A percentile compares a stretch with the other conserved stretches of the same genome.
Conservation (phyloP, 2,113 vertebrate genomes). For the Etheostoma spectabile region DNA sequence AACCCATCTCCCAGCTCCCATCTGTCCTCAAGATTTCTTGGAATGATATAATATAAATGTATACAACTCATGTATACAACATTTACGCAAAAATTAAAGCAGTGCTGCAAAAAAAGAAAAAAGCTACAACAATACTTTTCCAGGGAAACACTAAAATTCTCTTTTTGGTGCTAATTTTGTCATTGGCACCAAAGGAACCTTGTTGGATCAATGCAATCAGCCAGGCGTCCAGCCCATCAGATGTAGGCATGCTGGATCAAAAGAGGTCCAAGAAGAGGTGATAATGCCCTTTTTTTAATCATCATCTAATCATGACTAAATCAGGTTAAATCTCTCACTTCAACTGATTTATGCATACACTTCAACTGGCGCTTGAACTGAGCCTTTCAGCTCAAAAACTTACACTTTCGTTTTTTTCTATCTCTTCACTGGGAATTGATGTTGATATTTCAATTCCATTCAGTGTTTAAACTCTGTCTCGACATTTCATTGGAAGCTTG, state of each 20-base stretch:
- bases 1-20: neutral
- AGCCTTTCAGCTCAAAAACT: no score
- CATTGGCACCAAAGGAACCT: neutral
- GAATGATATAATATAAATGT: slow-evolving; percentile 67
- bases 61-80: slow-evolving; percentile 17
- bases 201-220: neutral
- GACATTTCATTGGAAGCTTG: neutral
- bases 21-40: slow-evolving; percentile 56
- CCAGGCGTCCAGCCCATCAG: neutral
- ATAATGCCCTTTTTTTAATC: neutral
- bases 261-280: neutral
- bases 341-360: neutral
- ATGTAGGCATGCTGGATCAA: neutral
- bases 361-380: neutral
- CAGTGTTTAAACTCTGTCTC: neutral
- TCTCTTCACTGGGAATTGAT: neutral
- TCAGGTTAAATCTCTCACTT: neutral
- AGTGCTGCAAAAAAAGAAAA: neutral
- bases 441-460: neutral
- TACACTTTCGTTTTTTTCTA: neutral
- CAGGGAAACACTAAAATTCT: neutral
- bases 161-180: neutral
- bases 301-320: neutral
- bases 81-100: neutral
- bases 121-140: neutral